Conservation (phyloP, 2,888 invertebrate genomes). For the Oligia latruncula region DNA sequence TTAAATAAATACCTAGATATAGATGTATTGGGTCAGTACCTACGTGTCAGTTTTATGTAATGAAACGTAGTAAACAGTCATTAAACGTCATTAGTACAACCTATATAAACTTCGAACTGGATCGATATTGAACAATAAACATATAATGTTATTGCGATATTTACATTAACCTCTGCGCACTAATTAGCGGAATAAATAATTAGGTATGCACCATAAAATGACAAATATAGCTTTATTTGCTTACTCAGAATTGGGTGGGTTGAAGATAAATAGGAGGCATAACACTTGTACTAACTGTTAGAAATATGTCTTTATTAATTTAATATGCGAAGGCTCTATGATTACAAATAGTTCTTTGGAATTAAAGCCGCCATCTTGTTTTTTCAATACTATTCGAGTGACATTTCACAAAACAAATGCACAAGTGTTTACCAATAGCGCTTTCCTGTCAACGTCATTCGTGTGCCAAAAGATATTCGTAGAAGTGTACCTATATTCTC, state of each 20-base stretch:
- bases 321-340: neutral
- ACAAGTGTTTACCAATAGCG: too few relatives aligned
- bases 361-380: neutral
- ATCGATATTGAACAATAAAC: slow-evolving; percentile 47
- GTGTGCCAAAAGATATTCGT: too few relatives aligned
- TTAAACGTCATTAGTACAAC: slow-evolving; percentile 43
- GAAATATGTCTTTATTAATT: neutral
- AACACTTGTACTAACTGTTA: neutral
- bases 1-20: slow-evolving; percentile 15
- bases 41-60: slow-evolving; percentile 33
- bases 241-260: slow-evolving; percentile 13
- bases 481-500: too few relatives aligned
- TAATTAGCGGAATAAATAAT: slow-evolving; percentile 43
- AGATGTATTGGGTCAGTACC: slow-evolving; percentile 10
- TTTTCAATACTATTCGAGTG: neutral
- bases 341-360: neutral
- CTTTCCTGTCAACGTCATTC: too few relatives aligned
- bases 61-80: slow-evolving; percentile 24
- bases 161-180: slow-evolving; percentile 29
- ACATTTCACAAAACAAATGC: too few relatives aligned
- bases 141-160: slow-evolving; percentile 43
- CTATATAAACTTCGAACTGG: slow-evolving; percentile 25
- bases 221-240: slow-evolving; percentile 15
- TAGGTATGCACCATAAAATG: slow-evolving; percentile 15
- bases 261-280: neutral